A percentile compares a stretch with the other conserved stretches of the same genome.
Conservation (phyloP, 2,888 invertebrate genomes). For the Cyclophora punctaria region DNA sequence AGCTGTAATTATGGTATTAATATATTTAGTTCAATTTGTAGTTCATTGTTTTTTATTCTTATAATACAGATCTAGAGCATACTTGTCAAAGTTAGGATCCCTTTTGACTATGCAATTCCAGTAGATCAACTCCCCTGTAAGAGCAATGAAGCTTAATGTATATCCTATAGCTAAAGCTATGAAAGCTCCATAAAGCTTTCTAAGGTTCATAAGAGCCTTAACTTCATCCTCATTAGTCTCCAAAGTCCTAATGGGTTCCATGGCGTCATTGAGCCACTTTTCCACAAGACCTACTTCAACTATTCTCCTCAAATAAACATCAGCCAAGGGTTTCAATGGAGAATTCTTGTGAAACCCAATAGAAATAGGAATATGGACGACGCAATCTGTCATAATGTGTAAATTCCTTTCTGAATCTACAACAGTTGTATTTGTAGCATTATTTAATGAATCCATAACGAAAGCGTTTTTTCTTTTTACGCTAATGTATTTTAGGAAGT, state of each 20-base stretch:
- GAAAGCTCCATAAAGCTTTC: slow-evolving; percentile 85
- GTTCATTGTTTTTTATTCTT: slow-evolving; percentile 47
- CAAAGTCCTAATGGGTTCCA: slow-evolving; percentile 72
- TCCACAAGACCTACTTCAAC: slow-evolving; percentile 84
- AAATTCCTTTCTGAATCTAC: slow-evolving; percentile 65
- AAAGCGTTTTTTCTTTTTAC: slow-evolving; percentile 68
- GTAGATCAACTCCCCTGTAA: slow-evolving; percentile 78
- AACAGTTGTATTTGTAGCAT: slow-evolving; percentile 32
- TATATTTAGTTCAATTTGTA: slow-evolving; percentile 5
- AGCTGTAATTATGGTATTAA: slow-evolving; percentile 32
- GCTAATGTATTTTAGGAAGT: slow-evolving; percentile 79
- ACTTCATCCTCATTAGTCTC: slow-evolving; percentile 75
- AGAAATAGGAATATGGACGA: slow-evolving; percentile 86
- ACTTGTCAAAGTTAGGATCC: slow-evolving; percentile 83
- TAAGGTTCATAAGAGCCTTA: slow-evolving; percentile 86
- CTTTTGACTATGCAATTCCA: slow-evolving; percentile 79
- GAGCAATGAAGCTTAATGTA: slow-evolving; percentile 68
- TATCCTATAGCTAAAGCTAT: slow-evolving; percentile 83
- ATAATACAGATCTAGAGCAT: slow-evolving; percentile 74
- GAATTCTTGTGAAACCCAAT: slow-evolving; percentile 89
- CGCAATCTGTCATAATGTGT: slow-evolving; percentile 89
- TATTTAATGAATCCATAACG: slow-evolving; percentile 34
- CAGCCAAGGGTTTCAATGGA: slow-evolving; percentile 80
- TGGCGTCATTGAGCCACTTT: slow-evolving; percentile 87
- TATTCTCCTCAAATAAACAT: slow-evolving; percentile 78